These are phyloP conservation scores for Margarornis squamiger DNA, from an alignment of 2,797 vertebrate genomes.

Conservation along the genomic window DNA sequence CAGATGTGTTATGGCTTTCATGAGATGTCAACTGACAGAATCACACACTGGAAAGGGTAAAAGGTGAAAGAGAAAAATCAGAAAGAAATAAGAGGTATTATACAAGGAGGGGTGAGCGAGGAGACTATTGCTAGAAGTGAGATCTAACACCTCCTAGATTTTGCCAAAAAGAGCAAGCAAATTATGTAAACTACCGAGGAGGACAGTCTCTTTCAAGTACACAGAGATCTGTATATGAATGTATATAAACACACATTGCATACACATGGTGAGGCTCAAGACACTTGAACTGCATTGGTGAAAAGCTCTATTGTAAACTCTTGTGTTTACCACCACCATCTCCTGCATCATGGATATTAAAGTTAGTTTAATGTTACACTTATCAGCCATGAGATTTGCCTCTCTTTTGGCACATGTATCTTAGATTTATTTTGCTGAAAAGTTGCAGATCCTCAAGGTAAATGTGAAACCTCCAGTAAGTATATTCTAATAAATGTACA, in stretches of 20 bases:
- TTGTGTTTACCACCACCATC: not conserved
- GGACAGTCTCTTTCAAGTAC: conserved; percentile 15
- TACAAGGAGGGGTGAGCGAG: not conserved
- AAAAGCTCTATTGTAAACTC: conserved; percentile 34
- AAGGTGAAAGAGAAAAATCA: not conserved
- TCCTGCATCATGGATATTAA: not conserved
- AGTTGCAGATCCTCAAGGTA: not conserved
- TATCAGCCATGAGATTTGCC: not conserved
- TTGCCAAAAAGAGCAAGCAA: not conserved
- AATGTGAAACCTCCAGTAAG: conserved; percentile 14
- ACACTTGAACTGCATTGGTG: not conserved
- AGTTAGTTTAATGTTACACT: not conserved
- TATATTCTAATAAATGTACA: conserved; percentile 12
- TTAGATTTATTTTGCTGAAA: conserved; percentile 17
- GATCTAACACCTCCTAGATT: not conserved
- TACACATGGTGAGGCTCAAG: not conserved
- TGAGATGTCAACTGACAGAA: conserved; percentile 4
- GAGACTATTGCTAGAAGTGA: not conserved
- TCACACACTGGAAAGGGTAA: not conserved
- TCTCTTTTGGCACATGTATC: not conserved
- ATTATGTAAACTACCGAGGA: not conserved
- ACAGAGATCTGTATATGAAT: conserved; percentile 16
- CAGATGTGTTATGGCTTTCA: not conserved
- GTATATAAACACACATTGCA: not conserved
- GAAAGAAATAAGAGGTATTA: not conserved